These are phyloP conservation scores for Rousettus madagascariensis DNA, from an alignment of 2,797 vertebrate species.

Conservation along the genomic window DNA sequence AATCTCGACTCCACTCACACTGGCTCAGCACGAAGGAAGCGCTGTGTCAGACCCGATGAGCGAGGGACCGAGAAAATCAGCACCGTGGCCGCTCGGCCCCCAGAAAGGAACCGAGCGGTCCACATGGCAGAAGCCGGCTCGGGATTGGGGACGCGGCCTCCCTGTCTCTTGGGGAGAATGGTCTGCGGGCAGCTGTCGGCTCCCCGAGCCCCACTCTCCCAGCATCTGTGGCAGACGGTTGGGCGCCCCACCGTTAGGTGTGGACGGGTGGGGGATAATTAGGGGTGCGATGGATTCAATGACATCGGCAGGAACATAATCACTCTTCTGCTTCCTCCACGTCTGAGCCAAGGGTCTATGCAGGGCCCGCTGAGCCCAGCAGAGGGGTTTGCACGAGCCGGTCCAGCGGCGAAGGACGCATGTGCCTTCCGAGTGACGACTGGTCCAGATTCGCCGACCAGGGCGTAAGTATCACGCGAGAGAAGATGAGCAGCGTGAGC, in stretches of 20 bases:
- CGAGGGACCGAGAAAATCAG: not conserved
- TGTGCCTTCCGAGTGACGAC: not conserved
- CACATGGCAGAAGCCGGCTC: rapidly evolving
- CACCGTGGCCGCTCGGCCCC: not conserved
- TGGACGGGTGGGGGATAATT: not conserved
- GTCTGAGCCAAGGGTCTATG: not conserved
- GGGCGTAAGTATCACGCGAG: too few species aligned
- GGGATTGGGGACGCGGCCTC: rapidly evolving
- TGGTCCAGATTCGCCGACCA: not conserved
- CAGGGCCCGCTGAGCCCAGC: not conserved
- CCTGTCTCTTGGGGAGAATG: not conserved
- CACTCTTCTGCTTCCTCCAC: not conserved
- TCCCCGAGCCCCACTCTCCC: not conserved
- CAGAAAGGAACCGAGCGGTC: not conserved
- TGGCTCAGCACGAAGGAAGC: not conserved
- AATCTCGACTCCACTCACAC: not conserved
- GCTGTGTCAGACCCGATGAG: rapidly evolving
- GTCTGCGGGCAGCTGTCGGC: not conserved
- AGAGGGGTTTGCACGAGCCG: not conserved
- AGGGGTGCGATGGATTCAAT: not conserved
- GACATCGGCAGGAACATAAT: not conserved
- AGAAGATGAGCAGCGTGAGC: rapidly evolving
- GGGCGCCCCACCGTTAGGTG: not conserved
- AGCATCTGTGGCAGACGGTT: not conserved
- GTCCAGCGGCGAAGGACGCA: not conserved